Conservation (phyloP, 2,888 invertebrate genomes). For the Caenorhabditis afra region DNA sequence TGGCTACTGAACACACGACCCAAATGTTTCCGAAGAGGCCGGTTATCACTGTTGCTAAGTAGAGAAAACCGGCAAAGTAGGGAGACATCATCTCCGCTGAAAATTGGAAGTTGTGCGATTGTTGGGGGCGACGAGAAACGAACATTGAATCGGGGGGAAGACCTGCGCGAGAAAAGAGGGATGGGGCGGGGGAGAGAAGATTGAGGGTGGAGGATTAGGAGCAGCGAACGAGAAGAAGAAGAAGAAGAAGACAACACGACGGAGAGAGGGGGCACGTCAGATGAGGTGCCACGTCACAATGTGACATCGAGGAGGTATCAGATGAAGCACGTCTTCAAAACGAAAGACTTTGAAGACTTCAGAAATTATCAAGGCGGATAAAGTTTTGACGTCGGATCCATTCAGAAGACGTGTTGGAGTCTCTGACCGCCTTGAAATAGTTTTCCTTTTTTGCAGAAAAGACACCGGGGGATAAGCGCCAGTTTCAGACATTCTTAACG, state of each 20-base stretch:
- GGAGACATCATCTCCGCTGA: conserved; percentile 59
- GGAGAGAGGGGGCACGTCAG: conserved; percentile 44
- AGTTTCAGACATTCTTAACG: conserved; percentile 40
- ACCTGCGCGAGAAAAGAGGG: conserved; percentile 13
- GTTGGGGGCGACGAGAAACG: conserved; percentile 13
- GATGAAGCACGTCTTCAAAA: not conserved
- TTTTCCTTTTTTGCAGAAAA: not conserved
- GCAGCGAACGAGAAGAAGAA: not conserved
- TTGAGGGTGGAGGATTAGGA: conserved; percentile 47
- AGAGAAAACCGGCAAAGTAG: conserved; percentile 65
- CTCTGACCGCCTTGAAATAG: too few species aligned
- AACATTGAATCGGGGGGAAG: conserved; percentile 46
- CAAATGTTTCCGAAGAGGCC: conserved; percentile 78
- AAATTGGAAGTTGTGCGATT: conserved; percentile 11
- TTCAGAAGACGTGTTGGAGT: too few species aligned
- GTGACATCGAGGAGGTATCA: not conserved
- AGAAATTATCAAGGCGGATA: too few species aligned
- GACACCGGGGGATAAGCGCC: not conserved
- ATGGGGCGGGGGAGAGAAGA: conserved; percentile 26
- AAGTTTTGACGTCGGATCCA: too few species aligned
- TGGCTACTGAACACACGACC: conserved; percentile 78
- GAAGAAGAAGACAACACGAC: too few species aligned
- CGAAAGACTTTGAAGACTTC: too few species aligned
- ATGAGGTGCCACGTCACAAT: not conserved
- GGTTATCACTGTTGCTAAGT: conserved; percentile 68